Percentiles rank a stretch among this genome's conserved stretches.
These are phyloP conservation scores for Elymnias hypermnestra DNA, from an alignment of 1,140 invertebrate species.

Conservation along the genomic window DNA sequence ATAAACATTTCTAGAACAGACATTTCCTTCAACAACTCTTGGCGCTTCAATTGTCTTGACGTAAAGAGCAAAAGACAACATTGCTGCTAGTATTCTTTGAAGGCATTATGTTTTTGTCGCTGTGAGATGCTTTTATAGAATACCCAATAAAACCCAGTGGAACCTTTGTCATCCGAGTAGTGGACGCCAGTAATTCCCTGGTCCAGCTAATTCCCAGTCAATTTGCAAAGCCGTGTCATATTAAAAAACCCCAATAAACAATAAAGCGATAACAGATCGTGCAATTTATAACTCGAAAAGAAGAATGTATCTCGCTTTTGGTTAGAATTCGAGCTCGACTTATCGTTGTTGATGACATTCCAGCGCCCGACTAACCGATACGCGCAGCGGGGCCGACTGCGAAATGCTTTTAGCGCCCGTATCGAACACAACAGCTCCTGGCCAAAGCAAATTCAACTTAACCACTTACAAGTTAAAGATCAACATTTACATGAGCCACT, in stretches of 20 bases:
- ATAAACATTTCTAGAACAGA: too few species aligned
- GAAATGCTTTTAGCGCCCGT: conserved; percentile 71
- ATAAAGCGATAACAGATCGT: background rate
- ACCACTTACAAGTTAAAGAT: conserved; percentile 23
- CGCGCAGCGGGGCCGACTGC: conserved; percentile 59
- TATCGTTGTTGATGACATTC: conserved; percentile 71
- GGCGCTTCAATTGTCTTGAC: too few species aligned
- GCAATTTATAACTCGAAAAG: background rate
- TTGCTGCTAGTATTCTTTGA: too few species aligned
- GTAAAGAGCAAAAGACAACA: too few species aligned
- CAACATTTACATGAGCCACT: conserved; percentile 9
- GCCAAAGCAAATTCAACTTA: conserved; percentile 27
- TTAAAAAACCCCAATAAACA: background rate
- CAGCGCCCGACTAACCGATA: conserved; percentile 56
- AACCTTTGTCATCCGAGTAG: too few species aligned
- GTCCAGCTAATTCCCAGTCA: too few species aligned
- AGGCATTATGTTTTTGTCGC: too few species aligned
- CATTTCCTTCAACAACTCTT: too few species aligned
- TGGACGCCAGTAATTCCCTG: too few species aligned
- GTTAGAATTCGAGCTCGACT: conserved; percentile 38
- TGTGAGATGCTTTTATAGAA: too few species aligned
- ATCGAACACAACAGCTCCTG: conserved; percentile 28
- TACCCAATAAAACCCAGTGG: too few species aligned
- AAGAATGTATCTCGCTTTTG: conserved; percentile 11
- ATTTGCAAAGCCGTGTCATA: background rate